Conservation (phyloP, 1,140 invertebrate species). For the Caenorhabditis brenneri region DNA sequence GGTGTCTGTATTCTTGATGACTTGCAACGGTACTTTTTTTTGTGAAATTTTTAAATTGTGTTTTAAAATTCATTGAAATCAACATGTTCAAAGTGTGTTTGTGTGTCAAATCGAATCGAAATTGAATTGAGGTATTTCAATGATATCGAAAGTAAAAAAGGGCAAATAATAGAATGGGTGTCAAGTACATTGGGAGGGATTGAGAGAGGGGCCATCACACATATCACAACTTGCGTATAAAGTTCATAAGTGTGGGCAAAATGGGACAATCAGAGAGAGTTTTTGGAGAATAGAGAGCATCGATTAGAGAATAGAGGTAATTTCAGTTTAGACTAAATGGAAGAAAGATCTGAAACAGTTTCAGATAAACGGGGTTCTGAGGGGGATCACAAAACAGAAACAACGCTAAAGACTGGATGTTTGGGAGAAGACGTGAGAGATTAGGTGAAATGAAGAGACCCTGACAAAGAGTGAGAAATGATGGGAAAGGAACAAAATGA, state of each 20-base stretch:
- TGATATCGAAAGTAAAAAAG: neutral
- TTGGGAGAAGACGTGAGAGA: neutral
- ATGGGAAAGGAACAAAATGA: neutral
- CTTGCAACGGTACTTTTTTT: too few species aligned
- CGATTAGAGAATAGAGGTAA: constrained; percentile 23
- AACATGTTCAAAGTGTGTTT: neutral
- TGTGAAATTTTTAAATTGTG: too few species aligned
- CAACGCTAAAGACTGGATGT: neutral
- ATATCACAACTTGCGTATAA: constrained; percentile 37
- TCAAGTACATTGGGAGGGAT: too few species aligned
- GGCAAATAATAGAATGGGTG: neutral
- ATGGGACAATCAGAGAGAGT: neutral
- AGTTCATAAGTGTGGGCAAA: constrained; percentile 24
- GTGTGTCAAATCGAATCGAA: neutral
- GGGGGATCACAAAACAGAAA: neutral
- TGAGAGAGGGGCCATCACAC: constrained; percentile 13
- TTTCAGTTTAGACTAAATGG: neutral
- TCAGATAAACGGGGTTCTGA: neutral
- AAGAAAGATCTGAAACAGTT: neutral
- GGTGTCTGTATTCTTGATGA: too few species aligned
- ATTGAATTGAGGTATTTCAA: constrained; percentile 3
- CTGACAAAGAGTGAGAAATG: constrained; percentile 28
- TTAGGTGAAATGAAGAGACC: constrained; percentile 9
- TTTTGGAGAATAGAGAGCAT: too few species aligned
- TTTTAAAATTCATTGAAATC: constrained; percentile 1